Base-by-base conservation (phyloP, 2,888 invertebrate genomes). In the Drosophila tanythrix region DNA sequence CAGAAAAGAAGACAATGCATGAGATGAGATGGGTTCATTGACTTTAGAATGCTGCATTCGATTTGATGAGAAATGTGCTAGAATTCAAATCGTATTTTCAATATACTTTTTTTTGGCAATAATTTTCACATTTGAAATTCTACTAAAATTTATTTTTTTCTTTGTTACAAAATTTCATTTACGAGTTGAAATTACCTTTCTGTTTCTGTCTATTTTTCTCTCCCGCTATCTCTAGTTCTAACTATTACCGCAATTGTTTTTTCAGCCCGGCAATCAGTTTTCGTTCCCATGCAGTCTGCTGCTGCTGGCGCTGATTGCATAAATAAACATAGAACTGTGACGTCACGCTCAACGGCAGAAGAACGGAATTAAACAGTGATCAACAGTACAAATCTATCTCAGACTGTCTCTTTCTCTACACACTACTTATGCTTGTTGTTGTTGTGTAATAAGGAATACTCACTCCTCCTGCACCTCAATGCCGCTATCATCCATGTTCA, bases 391-490 rank as follows among this genome's bases (percentile, higher is more conserved):
- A 33, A 15, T 3, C 5, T 38, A 7, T 21, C 21, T 27, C 10
- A 8, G 3, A 25, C 33, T 38, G 21, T 48, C 5, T 21, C 10
- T 50, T 3, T 29, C 11, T 29, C 36, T 33, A n/a, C 40, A 33
- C 10, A 35, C 38, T 50, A n/a, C 31, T 52, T 35, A 25, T 46
- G 35, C 51, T 46, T 48, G 73, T 53, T 78, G 46, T 57, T 46
- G n/a, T 50, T 48, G n/a, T 66, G 1, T 55, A 11, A 31, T 25
- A 10, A n/a, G 11, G 4, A 25, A 31, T 74, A 93, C 93, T 93
- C 79, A 93, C 93, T 93, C 93, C 92, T 93, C 93, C 79, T 92
- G 93, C 82, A 93, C 81, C 77, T 93, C 93, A 76, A 93, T 93
- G 65, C 93, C 93, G 79, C 93, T 93, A 70, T 93, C 93, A 65